Conservation (phyloP, 2,797 vertebrate species). For the Squalus acanthias region DNA sequence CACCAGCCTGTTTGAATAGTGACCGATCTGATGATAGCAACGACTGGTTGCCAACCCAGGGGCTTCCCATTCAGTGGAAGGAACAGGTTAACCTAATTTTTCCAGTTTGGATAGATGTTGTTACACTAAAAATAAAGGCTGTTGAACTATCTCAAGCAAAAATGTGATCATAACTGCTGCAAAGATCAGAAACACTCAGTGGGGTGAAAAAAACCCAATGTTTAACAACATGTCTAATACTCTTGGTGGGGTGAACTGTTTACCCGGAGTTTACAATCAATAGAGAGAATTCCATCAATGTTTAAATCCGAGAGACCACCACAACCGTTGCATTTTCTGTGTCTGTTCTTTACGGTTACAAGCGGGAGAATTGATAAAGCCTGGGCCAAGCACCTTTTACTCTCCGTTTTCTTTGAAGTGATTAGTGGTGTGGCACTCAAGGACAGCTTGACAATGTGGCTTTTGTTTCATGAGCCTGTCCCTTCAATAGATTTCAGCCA, state of each 20-base stretch:
- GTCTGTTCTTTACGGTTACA: slow-evolving; percentile 21
- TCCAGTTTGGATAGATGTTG: background rate
- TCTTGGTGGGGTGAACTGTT: background rate
- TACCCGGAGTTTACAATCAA: background rate
- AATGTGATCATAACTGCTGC: background rate
- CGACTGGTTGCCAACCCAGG: background rate
- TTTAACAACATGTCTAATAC: background rate
- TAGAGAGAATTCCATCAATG: background rate
- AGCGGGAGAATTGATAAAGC: slow-evolving; percentile 42
- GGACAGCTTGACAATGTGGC: slow-evolving; percentile 39
- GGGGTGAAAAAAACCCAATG: background rate
- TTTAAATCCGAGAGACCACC: background rate
- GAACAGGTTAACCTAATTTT: background rate
- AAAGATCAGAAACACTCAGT: background rate
- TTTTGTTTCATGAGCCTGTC: slow-evolving; percentile 42
- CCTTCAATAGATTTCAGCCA: slow-evolving; percentile 40
- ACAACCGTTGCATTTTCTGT: background rate
- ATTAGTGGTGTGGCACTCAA: slow-evolving; percentile 44
- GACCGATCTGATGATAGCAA: background rate
- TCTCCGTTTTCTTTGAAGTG: slow-evolving; percentile 40
- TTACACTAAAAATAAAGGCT: background rate
- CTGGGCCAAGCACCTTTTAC: slow-evolving; percentile 42
- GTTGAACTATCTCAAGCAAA: background rate
- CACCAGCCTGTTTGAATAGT: background rate
- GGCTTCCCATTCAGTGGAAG: background rate